phyloP scores from a whole-genome alignment of 1,140 invertebrate species.

The Mactra quadrangularis region DNA sequence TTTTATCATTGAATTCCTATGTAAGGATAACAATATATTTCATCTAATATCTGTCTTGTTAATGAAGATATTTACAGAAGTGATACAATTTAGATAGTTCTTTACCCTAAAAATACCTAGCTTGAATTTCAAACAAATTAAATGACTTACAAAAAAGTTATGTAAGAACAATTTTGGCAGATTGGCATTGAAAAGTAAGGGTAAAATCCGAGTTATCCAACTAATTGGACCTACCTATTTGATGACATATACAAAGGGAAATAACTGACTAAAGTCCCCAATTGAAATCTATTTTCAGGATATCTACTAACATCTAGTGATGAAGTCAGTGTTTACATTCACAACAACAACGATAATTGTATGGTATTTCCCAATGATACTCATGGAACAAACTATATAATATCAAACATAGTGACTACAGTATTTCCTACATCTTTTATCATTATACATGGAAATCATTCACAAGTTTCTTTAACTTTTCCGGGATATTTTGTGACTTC shows the following conservation, averaged over 20 bases:
- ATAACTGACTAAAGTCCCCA: too few relatives aligned
- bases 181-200: too few relatives aligned
- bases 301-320: constrained; percentile 1
- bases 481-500: constrained; percentile 14
- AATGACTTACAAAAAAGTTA: background rate
- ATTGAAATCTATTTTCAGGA: constrained; percentile 20
- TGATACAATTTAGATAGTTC: too few relatives aligned
- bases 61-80: too few relatives aligned
- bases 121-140: background rate
- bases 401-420: background rate
- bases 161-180: background rate
- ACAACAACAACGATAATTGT: constrained; percentile 20
- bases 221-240: background rate
- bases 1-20: too few relatives aligned
- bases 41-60: too few relatives aligned
- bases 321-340: constrained; percentile 22
- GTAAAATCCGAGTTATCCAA: background rate
- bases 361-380: constrained; percentile 1
- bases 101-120: too few relatives aligned
- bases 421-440: constrained; percentile 18
- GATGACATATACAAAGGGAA: too few relatives aligned
- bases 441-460: constrained; percentile 40
- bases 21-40: too few relatives aligned
- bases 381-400: constrained; percentile 27
- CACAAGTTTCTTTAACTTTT: constrained; percentile 13